phyloP scores from a whole-genome alignment of 1,140 invertebrate species.

The Aporrectodea caliginosa region DNA sequence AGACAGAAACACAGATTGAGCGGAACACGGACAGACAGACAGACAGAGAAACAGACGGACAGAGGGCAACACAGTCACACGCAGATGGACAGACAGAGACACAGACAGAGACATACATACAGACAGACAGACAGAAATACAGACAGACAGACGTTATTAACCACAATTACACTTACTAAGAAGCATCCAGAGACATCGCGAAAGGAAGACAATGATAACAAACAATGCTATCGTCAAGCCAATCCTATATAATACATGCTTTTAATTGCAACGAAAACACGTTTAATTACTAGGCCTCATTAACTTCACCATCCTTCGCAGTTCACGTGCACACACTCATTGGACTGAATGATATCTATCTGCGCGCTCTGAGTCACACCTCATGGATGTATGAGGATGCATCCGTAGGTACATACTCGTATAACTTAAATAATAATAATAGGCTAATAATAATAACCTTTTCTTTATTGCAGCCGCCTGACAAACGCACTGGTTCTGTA shows the following conservation, averaged over 20 bases:
- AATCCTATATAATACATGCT: neutral
- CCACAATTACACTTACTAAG: neutral
- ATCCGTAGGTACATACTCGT: too few relatives aligned
- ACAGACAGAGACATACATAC: neutral
- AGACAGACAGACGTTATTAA: neutral
- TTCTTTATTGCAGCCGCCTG: too few relatives aligned
- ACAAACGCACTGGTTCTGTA: too few relatives aligned
- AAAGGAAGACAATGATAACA: neutral
- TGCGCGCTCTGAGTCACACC: too few relatives aligned
- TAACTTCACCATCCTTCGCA: too few relatives aligned
- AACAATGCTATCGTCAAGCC: neutral
- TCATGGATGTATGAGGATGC: too few relatives aligned
- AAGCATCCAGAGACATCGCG: neutral
- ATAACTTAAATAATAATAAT: too few relatives aligned
- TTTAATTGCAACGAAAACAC: neutral
- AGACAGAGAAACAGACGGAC: constrained; percentile 12
- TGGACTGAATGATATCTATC: too few relatives aligned
- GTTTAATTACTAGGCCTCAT: neutral
- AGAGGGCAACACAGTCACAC: constrained; percentile 3
- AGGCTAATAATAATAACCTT: too few relatives aligned
- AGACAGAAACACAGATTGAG: constrained; percentile 13
- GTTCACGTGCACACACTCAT: too few relatives aligned
- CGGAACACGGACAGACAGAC: constrained; percentile 15
- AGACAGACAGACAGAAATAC: neutral
- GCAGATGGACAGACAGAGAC: neutral